These are phyloP conservation scores for Nomada flava DNA, from an alignment of 2,888 invertebrate species.

Conservation along the genomic window DNA sequence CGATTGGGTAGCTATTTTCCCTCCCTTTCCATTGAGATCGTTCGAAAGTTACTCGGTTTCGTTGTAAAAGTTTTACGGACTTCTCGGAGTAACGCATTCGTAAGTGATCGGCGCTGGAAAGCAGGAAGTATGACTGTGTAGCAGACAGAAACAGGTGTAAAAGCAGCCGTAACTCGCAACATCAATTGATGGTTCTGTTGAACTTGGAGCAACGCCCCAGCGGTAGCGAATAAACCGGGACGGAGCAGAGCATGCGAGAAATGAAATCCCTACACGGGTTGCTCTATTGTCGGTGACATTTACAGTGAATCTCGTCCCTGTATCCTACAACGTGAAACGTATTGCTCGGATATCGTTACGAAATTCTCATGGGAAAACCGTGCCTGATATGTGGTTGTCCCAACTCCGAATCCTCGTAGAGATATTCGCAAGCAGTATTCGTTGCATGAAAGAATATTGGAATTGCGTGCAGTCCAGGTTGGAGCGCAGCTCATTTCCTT, in stretches of 20 bases:
- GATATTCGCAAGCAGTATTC: not conserved
- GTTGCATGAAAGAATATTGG: slow-evolving; percentile 32
- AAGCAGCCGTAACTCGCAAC: slow-evolving; percentile 10
- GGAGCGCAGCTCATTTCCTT: slow-evolving; percentile 62
- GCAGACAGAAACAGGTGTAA: not conserved
- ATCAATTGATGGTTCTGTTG: slow-evolving; percentile 24
- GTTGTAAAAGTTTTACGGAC: too few relatives aligned
- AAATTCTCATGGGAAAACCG: too few relatives aligned
- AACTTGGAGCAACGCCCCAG: not conserved
- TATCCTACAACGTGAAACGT: too few relatives aligned
- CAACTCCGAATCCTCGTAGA: too few relatives aligned
- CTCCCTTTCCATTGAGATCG: too few relatives aligned
- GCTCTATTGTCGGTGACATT: not conserved
- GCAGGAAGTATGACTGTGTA: not conserved
- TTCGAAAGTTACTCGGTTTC: too few relatives aligned
- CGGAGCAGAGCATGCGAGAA: slow-evolving; percentile 1
- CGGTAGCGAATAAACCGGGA: slow-evolving; percentile 17
- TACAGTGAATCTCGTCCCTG: not conserved
- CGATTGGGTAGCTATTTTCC: too few relatives aligned
- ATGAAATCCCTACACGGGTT: slow-evolving; percentile 6
- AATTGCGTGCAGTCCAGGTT: slow-evolving; percentile 19
- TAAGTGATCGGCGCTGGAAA: not conserved
- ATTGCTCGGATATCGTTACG: too few relatives aligned
- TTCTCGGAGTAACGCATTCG: not conserved
- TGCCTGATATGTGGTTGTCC: too few relatives aligned